Evolutionary conservation across 2,888 invertebrate species (phyloP), one percentile per base, ranked within the genome.

Genomic region (Hydroisotoma schaefferi): DNA sequence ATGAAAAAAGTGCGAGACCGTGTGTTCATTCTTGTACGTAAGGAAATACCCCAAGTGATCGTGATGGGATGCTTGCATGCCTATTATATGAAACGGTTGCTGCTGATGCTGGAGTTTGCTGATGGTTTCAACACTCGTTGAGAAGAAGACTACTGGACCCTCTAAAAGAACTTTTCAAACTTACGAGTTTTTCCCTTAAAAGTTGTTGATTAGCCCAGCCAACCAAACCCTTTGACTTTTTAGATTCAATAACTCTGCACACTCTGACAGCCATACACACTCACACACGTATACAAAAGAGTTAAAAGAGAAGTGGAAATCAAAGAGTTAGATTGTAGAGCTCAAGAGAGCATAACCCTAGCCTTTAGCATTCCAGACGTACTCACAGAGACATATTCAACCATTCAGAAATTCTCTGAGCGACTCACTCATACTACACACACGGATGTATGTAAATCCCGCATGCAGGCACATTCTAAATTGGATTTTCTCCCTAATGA

Each of bases 211-310:
- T 52, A 52, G 52, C 52, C 23, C 3, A 29, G 46, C n/a, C n/a
- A n/a, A n/a, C n/a, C n/a, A 33, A 28, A 33, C 52, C 52, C 18
- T 52, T 52, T 52, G 52, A 52, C 52, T 52, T 52, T 52, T 52
- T 10, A 52, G 52, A 52, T 33, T 52, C 52, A 52, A 52, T 52
- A 52, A 52, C 52, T 52, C 22, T 12, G 22, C 37, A 52, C 37
- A 52, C 52, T n/a, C n/a, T n/a, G n/a, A n/a, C n/a, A n/a, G n/a
- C n/a, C n/a, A n/a, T n/a, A n/a, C n/a, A n/a, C n/a, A n/a, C n/a
- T n/a, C n/a, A n/a, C n/a, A n/a, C n/a, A n/a, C n/a, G n/a, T n/a
- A n/a, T n/a, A 52, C 33, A 47, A 28, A 38, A 52, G 52, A 29
- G 28, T 33, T 29, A 22, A 25, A 22, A 6, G 23, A 37, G 49